Conservation (phyloP, 2,797 vertebrate species). For the Channa striata region DNA sequence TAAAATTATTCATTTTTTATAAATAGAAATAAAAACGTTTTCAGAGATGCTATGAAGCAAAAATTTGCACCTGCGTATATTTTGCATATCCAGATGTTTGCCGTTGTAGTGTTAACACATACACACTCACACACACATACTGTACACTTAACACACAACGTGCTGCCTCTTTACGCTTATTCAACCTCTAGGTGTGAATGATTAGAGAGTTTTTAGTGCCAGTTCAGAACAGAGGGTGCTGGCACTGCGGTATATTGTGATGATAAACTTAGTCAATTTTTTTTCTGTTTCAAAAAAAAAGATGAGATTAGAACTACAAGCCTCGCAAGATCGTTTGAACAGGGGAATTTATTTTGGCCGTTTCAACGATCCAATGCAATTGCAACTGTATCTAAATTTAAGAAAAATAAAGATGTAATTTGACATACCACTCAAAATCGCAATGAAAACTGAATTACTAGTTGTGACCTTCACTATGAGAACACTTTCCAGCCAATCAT, state of each 20-base stretch:
- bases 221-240: conserved; percentile 6
- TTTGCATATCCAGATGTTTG: conserved; percentile 7
- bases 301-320: conserved; percentile 54
- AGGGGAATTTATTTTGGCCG: conserved; percentile 45
- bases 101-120: conserved; percentile 3
- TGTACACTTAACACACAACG: not conserved
- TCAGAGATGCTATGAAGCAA: not conserved
- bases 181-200: conserved; percentile 22
- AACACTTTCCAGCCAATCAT: conserved; percentile 12
- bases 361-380: conserved; percentile 29
- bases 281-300: conserved; percentile 65
- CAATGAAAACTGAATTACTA: conserved; percentile 1
- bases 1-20: not conserved
- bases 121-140: not conserved
- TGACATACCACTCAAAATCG: conserved; percentile 28
- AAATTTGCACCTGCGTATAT: not conserved
- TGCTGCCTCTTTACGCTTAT: conserved; percentile 21
- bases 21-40: not conserved
- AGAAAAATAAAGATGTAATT: conserved; percentile 30
- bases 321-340: conserved; percentile 27
- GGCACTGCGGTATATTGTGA: conserved; percentile 33
- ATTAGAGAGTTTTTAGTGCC: conserved; percentile 25
- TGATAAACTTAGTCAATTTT: conserved; percentile 56
- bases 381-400: conserved; percentile 25
- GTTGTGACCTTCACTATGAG: conserved; percentile 27